Conservation (phyloP, 2,113 vertebrate genomes). For the Pelvicachromis taeniatus region DNA sequence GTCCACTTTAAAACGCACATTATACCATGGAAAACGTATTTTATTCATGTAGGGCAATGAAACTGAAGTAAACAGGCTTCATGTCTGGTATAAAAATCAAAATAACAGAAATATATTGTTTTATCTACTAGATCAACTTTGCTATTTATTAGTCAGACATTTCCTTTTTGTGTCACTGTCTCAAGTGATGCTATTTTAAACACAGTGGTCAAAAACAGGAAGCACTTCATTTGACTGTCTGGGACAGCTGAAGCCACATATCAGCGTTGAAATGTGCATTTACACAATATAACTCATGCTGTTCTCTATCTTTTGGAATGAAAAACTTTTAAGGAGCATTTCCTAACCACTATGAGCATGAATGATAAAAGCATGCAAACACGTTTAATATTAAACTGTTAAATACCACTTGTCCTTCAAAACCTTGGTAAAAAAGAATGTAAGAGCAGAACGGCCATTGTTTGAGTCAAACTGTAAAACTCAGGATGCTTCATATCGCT, state of each 20-base stretch:
- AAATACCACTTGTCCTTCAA: neutral
- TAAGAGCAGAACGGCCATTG: accelerated
- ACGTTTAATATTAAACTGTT: neutral
- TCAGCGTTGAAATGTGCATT: accelerated
- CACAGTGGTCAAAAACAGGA: neutral
- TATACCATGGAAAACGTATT: neutral
- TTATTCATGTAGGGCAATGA: neutral
- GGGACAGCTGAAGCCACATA: neutral
- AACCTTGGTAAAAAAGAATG: accelerated
- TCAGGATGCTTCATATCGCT: neutral
- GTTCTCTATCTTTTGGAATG: neutral
- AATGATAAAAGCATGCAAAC: neutral
- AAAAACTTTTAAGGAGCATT: accelerated
- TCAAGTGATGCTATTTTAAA: neutral
- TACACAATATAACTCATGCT: neutral
- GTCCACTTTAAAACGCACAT: neutral
- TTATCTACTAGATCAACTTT: neutral
- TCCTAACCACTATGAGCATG: neutral
- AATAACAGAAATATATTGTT: neutral
- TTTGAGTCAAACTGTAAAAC: neutral
- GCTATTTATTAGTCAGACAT: neutral
- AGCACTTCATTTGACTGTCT: neutral
- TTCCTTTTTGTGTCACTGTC: neutral
- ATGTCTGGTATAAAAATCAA: neutral
- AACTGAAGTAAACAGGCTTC: neutral